Evolutionary conservation across 2,113 vertebrate genomes (phyloP).

Genomic region (Leptosomus discolor): DNA sequence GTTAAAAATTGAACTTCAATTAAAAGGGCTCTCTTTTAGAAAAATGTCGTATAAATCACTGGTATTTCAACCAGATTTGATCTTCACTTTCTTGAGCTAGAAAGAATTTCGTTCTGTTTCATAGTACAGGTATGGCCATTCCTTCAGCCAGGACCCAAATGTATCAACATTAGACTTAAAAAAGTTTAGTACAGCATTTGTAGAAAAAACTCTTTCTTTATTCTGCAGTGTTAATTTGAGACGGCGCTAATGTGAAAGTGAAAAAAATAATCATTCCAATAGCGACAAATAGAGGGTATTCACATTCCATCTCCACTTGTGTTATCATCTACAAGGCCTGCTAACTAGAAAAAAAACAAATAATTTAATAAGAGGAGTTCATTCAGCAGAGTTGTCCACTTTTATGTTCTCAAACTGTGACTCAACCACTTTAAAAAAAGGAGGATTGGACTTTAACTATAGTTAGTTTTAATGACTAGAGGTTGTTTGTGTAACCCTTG

Average conservation of each 20-base stretch:
- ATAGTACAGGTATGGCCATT: not conserved
- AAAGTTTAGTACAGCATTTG: not conserved
- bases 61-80: not conserved
- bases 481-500: slow-evolving; percentile 54
- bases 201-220: not conserved
- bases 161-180: not conserved
- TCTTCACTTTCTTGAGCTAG: not conserved
- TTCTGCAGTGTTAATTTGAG: not conserved
- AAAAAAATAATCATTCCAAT: not conserved
- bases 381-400: not conserved
- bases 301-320: not conserved
- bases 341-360: not conserved
- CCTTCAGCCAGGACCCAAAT: not conserved
- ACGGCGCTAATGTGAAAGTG: not conserved
- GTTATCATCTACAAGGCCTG: not conserved
- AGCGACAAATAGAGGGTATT: not conserved
- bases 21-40: not conserved
- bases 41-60: not conserved
- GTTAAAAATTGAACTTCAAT: not conserved
- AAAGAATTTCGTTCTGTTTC: not conserved
- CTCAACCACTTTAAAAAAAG: not conserved
- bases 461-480: not conserved
- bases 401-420: not conserved
- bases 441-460: not conserved
- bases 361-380: not conserved